phyloP scores from a whole-genome alignment of 2,113 vertebrate species.

The Etheostoma spectabile region DNA sequence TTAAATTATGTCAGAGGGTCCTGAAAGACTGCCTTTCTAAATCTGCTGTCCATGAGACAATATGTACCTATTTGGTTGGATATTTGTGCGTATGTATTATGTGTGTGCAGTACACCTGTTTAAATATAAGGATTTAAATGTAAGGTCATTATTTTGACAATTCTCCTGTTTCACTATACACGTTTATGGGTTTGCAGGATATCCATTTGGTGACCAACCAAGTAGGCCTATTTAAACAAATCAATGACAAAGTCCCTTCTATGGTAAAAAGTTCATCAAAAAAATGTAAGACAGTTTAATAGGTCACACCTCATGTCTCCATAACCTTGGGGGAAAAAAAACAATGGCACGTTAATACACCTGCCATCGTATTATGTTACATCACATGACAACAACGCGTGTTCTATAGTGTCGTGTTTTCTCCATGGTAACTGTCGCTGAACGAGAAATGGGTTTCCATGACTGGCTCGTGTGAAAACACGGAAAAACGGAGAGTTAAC shows the following conservation, averaged over 20 bases:
- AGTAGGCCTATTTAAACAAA: background rate
- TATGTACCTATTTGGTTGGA: too few relatives aligned
- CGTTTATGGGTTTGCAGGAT: background rate
- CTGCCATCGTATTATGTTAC: constrained; percentile 52
- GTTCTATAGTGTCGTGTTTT: constrained; percentile 75
- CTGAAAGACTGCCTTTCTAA: background rate
- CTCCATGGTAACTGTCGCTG: constrained; percentile 85
- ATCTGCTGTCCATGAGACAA: background rate
- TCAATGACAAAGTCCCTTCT: background rate
- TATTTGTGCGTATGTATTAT: background rate
- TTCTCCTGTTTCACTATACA: background rate
- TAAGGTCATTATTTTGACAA: background rate
- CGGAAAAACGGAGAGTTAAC: constrained; percentile 1
- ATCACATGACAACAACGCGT: constrained; percentile 80
- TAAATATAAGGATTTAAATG: background rate
- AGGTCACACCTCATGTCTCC: constrained; percentile 33
- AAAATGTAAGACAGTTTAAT: constrained; percentile 18
- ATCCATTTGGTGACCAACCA: background rate
- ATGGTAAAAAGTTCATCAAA: background rate
- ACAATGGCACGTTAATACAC: constrained; percentile 17
- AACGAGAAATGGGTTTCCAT: constrained; percentile 37
- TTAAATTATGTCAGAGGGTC: background rate
- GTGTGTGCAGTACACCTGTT: background rate
- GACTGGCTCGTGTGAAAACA: background rate
- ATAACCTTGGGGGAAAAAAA: constrained; percentile 3